Conservation (phyloP, 1,140 invertebrate genomes). For the Amphibalanus amphitrite region DNA sequence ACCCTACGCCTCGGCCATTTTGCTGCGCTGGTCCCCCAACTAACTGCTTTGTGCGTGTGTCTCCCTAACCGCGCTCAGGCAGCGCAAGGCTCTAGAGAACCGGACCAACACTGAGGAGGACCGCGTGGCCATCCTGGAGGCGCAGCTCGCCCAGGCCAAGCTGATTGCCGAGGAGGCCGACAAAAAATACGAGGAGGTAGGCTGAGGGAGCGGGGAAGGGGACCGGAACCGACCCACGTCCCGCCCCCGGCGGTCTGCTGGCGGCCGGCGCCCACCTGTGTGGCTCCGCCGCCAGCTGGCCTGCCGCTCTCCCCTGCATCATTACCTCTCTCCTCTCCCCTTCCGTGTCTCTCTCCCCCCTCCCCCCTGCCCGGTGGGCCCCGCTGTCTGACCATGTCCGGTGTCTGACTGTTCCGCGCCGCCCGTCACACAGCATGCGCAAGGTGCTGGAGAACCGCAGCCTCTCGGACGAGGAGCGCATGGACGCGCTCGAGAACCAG, state of each 20-base stretch:
- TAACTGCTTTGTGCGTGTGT: not conserved
- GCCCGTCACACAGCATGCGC: slow-evolving; percentile 56
- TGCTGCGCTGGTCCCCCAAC: no score
- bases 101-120: slow-evolving; percentile 98
- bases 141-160: slow-evolving; percentile 88
- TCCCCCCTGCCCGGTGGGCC: no score
- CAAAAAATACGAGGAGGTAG: slow-evolving; percentile 98
- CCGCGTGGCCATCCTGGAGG: slow-evolving; percentile 80
- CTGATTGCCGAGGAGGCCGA: slow-evolving; percentile 95
- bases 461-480: slow-evolving; percentile 98
- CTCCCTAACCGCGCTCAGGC: slow-evolving; percentile 41
- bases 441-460: slow-evolving; percentile 99
- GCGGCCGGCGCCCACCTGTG: no score
- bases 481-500: slow-evolving; percentile 97
- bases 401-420: no score
- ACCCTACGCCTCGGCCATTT: no score
- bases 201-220: not conserved
- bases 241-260: no score
- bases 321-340: no score
- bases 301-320: no score
- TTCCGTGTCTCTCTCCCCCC: no score
- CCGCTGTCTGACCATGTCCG: no score
- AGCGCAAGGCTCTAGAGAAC: slow-evolving; percentile 96
- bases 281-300: no score
- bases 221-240: no score